Evolutionary conservation across 2,113 vertebrate species (phyloP).

Genomic region (Mesitornis unicolor): DNA sequence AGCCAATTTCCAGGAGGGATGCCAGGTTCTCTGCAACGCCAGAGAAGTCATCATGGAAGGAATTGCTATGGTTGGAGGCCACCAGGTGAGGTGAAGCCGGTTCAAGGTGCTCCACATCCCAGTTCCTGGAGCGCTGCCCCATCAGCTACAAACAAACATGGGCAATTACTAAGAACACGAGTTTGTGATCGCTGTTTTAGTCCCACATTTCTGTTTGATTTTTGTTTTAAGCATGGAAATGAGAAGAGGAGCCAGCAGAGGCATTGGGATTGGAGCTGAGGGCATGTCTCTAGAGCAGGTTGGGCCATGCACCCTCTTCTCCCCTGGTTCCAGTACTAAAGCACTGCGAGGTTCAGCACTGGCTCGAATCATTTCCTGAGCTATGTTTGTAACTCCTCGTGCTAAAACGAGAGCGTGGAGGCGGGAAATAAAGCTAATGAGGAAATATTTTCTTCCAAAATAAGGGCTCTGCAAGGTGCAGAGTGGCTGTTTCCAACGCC

Average conservation of each 20-base stretch:
- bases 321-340: rapidly evolving
- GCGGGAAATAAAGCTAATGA: not conserved
- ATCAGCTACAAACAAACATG: not conserved
- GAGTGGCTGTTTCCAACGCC: not conserved
- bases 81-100: not conserved
- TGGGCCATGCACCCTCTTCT: not conserved
- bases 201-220: rapidly evolving
- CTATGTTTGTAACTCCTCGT: not conserved
- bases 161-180: not conserved
- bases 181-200: not conserved
- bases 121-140: not conserved
- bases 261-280: rapidly evolving
- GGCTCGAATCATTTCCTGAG: not conserved
- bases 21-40: not conserved
- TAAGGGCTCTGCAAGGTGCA: not conserved
- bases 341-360: not conserved
- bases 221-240: not conserved
- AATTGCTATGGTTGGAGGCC: not conserved
- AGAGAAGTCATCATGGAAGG: not conserved
- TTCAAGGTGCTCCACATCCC: not conserved
- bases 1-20: not conserved
- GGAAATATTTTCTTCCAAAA: not conserved
- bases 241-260: not conserved
- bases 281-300: rapidly evolving
- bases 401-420: not conserved